Conservation (phyloP, 2,797 vertebrate species). For the Carduelis carduelis region DNA sequence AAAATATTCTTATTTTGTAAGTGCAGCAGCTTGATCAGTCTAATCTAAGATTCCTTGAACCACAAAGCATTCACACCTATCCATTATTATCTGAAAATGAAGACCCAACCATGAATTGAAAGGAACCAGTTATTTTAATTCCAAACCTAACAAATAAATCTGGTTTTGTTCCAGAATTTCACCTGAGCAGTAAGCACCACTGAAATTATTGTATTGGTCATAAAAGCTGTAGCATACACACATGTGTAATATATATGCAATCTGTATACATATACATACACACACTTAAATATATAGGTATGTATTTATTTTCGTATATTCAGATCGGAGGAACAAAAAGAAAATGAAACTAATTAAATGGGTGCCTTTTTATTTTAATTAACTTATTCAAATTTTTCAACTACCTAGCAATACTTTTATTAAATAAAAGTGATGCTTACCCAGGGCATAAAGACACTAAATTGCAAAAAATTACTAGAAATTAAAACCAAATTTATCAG, state of each 20-base stretch:
- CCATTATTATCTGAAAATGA: not conserved
- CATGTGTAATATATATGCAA: not conserved
- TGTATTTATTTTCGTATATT: not conserved
- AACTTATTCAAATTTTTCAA: not conserved
- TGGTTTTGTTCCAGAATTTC: not conserved
- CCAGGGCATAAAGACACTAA: not conserved
- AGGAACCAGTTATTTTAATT: not conserved
- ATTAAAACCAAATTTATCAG: not conserved
- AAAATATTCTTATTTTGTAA: not conserved
- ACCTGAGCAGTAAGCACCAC: not conserved
- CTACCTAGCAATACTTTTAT: not conserved
- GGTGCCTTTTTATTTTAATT: not conserved
- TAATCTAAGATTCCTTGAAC: not conserved
- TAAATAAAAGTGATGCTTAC: not conserved
- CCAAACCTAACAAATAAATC: not conserved
- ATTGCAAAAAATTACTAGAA: not conserved
- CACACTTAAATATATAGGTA: not conserved
- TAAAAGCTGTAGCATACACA: not conserved
- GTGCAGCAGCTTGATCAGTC: not conserved
- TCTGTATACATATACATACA: not conserved
- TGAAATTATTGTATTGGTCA: not conserved
- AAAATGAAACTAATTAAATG: not conserved
- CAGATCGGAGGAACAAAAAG: not conserved
- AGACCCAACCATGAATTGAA: not conserved
- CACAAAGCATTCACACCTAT: not conserved